These are phyloP conservation scores for Chrysocyon brachyurus DNA, from an alignment of 2,797 vertebrate genomes.

Conservation along the genomic window DNA sequence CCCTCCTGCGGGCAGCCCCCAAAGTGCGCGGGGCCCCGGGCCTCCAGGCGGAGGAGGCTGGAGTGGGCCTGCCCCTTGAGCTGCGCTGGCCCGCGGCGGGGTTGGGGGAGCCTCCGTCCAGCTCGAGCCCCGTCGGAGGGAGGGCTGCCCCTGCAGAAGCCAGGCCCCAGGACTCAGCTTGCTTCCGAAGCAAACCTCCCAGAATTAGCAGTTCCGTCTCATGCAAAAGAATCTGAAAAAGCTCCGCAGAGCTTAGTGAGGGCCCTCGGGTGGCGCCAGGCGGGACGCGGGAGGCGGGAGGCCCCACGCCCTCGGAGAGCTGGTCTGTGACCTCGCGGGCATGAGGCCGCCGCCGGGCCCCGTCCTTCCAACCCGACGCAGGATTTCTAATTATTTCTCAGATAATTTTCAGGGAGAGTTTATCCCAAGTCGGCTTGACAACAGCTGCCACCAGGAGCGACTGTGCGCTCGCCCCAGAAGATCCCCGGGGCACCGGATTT, in stretches of 20 bases:
- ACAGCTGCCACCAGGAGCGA: background rate
- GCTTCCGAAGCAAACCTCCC: too few species aligned
- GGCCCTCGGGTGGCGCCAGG: background rate
- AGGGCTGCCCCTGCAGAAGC: accelerated
- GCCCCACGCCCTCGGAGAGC: background rate
- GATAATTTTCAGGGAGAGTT: background rate
- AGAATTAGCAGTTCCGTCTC: background rate
- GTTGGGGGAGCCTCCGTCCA: too few species aligned
- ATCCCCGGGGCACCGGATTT: accelerated
- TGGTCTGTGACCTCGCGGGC: background rate
- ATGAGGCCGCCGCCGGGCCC: background rate
- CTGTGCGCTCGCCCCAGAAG: accelerated
- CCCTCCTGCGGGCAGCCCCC: background rate
- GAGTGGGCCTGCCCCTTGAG: accelerated
- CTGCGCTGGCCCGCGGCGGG: background rate
- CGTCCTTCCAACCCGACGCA: background rate
- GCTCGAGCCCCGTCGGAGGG: background rate
- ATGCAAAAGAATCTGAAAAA: too few species aligned
- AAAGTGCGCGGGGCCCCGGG: accelerated
- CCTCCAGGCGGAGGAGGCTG: background rate
- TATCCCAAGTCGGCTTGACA: background rate
- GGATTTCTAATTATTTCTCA: background rate
- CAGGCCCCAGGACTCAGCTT: accelerated
- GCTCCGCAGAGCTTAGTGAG: background rate
- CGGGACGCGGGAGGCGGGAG: background rate